Base-by-base conservation (phyloP, 2,888 invertebrate genomes). In the Lepas anatifera region DNA sequence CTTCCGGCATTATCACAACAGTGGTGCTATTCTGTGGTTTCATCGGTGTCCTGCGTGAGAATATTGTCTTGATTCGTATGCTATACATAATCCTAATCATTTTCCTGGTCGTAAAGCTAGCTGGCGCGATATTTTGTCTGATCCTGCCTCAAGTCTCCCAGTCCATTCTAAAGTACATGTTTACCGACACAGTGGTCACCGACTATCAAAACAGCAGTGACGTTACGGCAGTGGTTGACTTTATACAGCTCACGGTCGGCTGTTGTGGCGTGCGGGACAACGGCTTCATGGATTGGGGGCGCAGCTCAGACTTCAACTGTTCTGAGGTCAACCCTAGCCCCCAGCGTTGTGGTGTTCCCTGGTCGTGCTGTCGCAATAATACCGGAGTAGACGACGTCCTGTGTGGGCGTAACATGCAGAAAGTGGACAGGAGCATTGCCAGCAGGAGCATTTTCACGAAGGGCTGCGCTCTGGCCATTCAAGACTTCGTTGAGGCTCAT, bases 261-360 rank as follows among this genome's bases (percentile, higher is more conserved):
- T 74, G 74, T 50, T 74, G 74, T 68, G 74, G 74, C 10, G 69
- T 74, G 39, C 72, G 72, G 7, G 41, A 67, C 37, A 64, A 72
- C 11, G 74, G 74, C 37, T 95, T 93, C 80, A 87, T 89, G 84
- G 96, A 96, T 81, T 96, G 96, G 96, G 86, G 88, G 4, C 90
- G 92, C 81, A 96, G 95, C 79, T 92, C 92, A 78, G 96, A 96
- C 81, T 96, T 95, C 80, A 95, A 96, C 81, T 96, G 96, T 76
- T 88, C 89, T 41, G 73, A 74, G 67, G 73, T 70, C 69, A 74
- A 67, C 43, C 73, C 72, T 16, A 74, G 74, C 64, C 68, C 52
- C 18, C 70, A 71, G 68, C 70, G 69, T 39, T 74, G 74, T 70
- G 74, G 74, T 13, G 74, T 74, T 7, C 74, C 74, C 39, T 66